A percentile compares a stretch with the other conserved stretches of the same genome.
phyloP scores from a whole-genome alignment of 92 coral and sea anemone species.

The Hydrozoanthus gracilis region DNA sequence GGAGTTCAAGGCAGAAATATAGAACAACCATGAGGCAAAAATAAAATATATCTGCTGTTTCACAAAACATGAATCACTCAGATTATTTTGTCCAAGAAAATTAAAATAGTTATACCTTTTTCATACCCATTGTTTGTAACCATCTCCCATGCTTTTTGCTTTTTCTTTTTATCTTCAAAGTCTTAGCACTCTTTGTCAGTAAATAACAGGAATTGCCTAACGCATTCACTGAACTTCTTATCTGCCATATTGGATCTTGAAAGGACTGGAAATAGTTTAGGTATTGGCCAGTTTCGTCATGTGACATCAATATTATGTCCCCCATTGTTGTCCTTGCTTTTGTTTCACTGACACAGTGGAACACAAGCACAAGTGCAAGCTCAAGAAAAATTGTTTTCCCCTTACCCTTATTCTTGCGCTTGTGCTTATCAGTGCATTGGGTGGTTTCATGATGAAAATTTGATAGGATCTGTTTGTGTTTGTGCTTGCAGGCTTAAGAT shows the following conservation, averaged over 20 bases:
- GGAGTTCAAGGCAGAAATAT: constrained; percentile 5
- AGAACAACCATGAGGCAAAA: constrained; percentile 20
- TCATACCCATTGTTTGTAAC: constrained; percentile 28
- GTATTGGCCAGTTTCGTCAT: constrained; percentile 25
- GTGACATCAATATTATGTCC: constrained; percentile 11
- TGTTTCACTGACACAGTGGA: constrained; percentile 26
- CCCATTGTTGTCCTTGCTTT: constrained; percentile 31
- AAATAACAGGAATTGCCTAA: constrained; percentile 25
- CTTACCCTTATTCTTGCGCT: constrained; percentile 3
- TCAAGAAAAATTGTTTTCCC: constrained; percentile 11
- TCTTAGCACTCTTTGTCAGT: constrained; percentile 11
- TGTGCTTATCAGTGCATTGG: constrained; percentile 5
- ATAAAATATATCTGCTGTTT: constrained; percentile 1
- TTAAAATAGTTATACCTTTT: constrained; percentile 18
- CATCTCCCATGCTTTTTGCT: constrained; percentile 29
- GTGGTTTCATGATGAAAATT: constrained; percentile 1
- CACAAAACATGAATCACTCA: constrained; percentile 15
- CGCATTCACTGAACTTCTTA: constrained; percentile 17
- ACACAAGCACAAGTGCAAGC: constrained; percentile 15
- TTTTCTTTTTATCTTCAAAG: constrained; percentile 31
- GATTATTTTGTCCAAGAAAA: constrained; percentile 8
- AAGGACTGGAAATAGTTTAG: constrained; percentile 3
- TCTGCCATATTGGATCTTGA: constrained; percentile 22
- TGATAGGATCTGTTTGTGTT: not conserved
- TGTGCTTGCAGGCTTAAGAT: not conserved